These are phyloP conservation scores for Meiosimyza decipiens DNA, from an alignment of 2,888 invertebrate genomes.

Conservation along the genomic window DNA sequence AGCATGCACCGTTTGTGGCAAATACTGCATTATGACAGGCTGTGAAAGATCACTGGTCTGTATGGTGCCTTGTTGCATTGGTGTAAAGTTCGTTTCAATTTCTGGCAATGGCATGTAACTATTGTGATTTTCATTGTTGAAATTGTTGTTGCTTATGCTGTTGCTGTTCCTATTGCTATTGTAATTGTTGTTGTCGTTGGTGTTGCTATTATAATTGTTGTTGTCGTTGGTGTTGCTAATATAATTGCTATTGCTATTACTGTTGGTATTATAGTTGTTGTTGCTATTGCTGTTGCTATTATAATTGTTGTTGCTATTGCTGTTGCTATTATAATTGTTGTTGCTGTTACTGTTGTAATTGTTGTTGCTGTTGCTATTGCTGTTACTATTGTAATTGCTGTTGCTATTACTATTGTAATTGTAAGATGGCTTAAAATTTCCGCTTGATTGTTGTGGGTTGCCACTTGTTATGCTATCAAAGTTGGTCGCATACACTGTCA, in stretches of 20 bases:
- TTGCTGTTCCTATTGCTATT: neutral
- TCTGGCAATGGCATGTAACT: conserved; percentile 50
- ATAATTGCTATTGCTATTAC: neutral
- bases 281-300: too few relatives aligned
- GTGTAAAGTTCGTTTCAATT: conserved; percentile 62
- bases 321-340: too few relatives aligned
- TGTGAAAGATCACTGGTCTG: conserved; percentile 28
- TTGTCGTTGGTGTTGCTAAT: too few relatives aligned
- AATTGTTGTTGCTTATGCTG: neutral
- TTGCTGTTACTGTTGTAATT: too few relatives aligned
- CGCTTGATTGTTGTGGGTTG: conserved; percentile 38
- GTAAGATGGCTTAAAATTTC: conserved; percentile 57
- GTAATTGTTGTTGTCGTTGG: neutral
- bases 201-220: too few relatives aligned
- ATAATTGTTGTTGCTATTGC: too few relatives aligned
- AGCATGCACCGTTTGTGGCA: conserved; percentile 57
- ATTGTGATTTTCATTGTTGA: neutral
- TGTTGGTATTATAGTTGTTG: conserved; percentile 19
- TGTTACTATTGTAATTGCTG: conserved; percentile 33
- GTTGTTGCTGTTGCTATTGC: neutral
- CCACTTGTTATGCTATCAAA: conserved; percentile 50
- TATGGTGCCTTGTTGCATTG: conserved; percentile 53
- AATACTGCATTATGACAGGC: conserved; percentile 65
- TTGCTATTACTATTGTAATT: conserved; percentile 40
- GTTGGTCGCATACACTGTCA: conserved; percentile 60